Base-by-base conservation (phyloP, 2,888 invertebrate species). In the Suillia variegata region DNA sequence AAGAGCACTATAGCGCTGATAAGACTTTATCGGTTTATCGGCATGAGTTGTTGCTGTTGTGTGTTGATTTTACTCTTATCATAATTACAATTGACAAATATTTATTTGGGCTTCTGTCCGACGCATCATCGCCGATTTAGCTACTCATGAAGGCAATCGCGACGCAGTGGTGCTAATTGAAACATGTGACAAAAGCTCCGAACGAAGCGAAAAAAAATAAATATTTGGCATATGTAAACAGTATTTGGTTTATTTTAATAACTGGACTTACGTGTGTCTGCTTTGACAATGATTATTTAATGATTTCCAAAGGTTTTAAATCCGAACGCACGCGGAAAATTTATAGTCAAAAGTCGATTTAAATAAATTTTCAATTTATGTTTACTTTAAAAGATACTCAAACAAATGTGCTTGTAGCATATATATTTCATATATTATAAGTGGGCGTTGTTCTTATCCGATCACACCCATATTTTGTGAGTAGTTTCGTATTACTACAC, bases 81-180 rank as follows among this genome's bases (percentile, higher is more conserved):
- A 67, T 68, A 72, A 72, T 76, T 76, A 74, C 74, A 69, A 66
- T 64, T 75, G 74, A 73, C 68, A 73, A 71, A 71, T 70, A 69
- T 63, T 65, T 62, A 59, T 54, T 58, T 57, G 50, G 48, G 38
- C 54, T 56, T 61, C 59, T 57, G 54, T 60, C 58, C 60, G 53
- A 56, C 56, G 59, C 54, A 48, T 58, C 56, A 53, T 22, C 56
- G 49, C 12, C 34, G 33, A 6, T n/a, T n/a, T n/a, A 13, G 38
- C n/a, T 4, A n/a, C 31, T n/a, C 4, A 0, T 57, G 21, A 17
- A 20, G 33, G 15, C 33, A 8, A 31, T 48, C 45, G 52, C 49
- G 1, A 20, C 42, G 45, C 12, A 18, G 24, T 15, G 21, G 54
- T 55, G 59, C 22, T 55, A 54, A 54, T 59, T 59, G 24, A 50